Conservation (phyloP, 1,140 invertebrate species). For the Hesperophylax magnus region DNA sequence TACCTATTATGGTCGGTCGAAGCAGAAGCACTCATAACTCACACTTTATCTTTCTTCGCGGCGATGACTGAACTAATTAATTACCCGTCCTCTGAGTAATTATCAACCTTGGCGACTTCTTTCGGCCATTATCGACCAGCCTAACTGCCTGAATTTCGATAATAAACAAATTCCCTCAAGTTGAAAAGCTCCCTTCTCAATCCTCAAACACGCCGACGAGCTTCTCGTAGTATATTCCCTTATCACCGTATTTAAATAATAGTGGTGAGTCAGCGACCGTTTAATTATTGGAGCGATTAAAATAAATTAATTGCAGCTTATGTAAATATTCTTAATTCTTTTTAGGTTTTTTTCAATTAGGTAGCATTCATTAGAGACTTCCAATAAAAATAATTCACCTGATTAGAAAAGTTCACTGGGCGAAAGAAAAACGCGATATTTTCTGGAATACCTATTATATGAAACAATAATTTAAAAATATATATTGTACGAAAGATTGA, state of each 20-base stretch:
- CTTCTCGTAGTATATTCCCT: not conserved
- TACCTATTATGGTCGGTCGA: not conserved
- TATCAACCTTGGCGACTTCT: not conserved
- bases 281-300: constrained; percentile 10
- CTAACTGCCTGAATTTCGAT: not conserved
- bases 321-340: constrained; percentile 7
- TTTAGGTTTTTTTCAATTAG: too few species aligned
- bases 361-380: too few species aligned
- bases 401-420: too few species aligned
- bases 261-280: not conserved
- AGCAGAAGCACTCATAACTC: not conserved
- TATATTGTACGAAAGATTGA: too few species aligned
- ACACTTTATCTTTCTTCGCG: not conserved
- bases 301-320: constrained; percentile 27
- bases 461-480: too few species aligned
- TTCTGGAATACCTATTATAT: too few species aligned
- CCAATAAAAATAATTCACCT: too few species aligned
- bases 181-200: not conserved
- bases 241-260: constrained; percentile 8
- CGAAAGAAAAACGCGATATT: too few species aligned
- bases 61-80: not conserved
- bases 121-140: not conserved
- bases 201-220: not conserved
- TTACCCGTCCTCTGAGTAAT: constrained; percentile 2
- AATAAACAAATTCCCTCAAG: not conserved